These are phyloP conservation scores for Standfussiana lucernea DNA, from an alignment of 2,888 invertebrate genomes.

Conservation along the genomic window DNA sequence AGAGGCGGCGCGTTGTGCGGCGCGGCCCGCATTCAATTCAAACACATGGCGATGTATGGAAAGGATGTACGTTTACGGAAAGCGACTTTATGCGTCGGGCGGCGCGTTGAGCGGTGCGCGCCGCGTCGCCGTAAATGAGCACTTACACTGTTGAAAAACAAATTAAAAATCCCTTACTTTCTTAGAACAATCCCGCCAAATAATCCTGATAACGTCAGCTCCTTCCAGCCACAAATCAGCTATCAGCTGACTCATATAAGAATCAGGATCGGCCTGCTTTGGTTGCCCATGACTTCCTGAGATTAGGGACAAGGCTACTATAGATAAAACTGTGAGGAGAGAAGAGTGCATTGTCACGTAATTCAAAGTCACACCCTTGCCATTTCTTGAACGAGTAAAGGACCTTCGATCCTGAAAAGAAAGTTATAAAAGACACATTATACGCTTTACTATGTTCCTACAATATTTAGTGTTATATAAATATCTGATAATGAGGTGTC, in stretches of 20 bases:
- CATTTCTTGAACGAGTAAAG: conserved; percentile 73
- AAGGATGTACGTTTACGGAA: no score
- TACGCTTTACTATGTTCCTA: background rate
- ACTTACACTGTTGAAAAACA: background rate
- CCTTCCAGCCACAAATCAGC: conserved; percentile 89
- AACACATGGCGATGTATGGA: no score
- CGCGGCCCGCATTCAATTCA: no score
- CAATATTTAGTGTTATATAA: conserved; percentile 22
- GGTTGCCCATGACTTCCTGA: conserved; percentile 75
- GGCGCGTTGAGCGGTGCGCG: no score
- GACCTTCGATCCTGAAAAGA: conserved; percentile 63
- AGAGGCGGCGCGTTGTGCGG: no score
- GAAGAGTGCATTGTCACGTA: conserved; percentile 75
- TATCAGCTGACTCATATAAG: conserved; percentile 83
- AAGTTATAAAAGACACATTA: conserved; percentile 11
- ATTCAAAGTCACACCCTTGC: conserved; percentile 75
- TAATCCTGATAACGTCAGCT: conserved; percentile 83
- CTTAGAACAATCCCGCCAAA: conserved; percentile 89
- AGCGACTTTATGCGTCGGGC: no score
- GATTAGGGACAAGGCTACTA: conserved; percentile 73
- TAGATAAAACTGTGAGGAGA: conserved; percentile 70
- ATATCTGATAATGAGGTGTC: conserved; percentile 29
- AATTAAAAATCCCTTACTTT: conserved; percentile 76
- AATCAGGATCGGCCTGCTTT: conserved; percentile 78
- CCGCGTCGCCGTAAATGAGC: no score